Evolutionary conservation across 2,888 invertebrate species (phyloP).

Genomic region (Ligdia adustata): DNA sequence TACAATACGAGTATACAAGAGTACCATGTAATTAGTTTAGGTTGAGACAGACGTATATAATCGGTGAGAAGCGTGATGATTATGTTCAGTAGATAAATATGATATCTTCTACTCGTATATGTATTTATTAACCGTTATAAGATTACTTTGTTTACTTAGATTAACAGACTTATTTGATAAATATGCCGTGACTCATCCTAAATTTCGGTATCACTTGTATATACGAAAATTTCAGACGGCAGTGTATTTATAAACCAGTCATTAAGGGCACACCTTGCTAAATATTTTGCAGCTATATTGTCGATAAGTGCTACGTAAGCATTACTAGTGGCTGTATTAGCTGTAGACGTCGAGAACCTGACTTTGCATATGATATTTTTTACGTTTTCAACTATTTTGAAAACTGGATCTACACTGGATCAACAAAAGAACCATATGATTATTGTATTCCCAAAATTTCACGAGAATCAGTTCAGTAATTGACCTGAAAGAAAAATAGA

Average conservation of each 20-base stretch:
- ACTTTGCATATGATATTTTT: too few relatives aligned
- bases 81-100: background rate
- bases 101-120: too few relatives aligned
- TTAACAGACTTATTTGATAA: slow-evolving; percentile 8
- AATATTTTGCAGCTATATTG: slow-evolving; percentile 48
- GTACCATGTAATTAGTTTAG: slow-evolving; percentile 6
- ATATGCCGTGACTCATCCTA: slow-evolving; percentile 12
- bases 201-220: slow-evolving; percentile 1
- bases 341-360: too few relatives aligned
- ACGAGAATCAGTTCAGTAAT: too few relatives aligned
- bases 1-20: too few relatives aligned
- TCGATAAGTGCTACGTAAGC: slow-evolving; percentile 38
- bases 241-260: background rate
- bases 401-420: too few relatives aligned
- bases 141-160: background rate
- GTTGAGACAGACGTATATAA: slow-evolving; percentile 3
- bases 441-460: too few relatives aligned
- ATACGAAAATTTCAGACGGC: background rate
- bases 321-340: too few relatives aligned
- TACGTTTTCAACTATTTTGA: too few relatives aligned
- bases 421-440: too few relatives aligned
- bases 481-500: too few relatives aligned
- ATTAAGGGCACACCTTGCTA: slow-evolving; percentile 43
- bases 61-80: slow-evolving; percentile 1
- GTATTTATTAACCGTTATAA: too few relatives aligned